phyloP scores from a whole-genome alignment of 1,140 invertebrate genomes.

The Dinoponera quadriceps region DNA sequence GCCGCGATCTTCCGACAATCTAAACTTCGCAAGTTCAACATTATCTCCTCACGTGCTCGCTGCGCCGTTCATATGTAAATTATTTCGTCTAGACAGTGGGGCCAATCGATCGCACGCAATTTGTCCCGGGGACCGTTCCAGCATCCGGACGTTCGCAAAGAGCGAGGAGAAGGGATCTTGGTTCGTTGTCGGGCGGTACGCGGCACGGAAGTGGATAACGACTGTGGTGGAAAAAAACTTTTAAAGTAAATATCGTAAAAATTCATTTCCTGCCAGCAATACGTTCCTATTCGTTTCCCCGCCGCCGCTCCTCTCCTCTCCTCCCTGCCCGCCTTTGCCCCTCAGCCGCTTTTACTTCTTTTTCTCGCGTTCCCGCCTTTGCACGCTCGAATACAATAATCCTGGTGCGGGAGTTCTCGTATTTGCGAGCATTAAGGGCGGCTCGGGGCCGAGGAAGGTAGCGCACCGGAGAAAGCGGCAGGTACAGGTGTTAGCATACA shows the following conservation, averaged over 20 bases:
- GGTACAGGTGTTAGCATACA: constrained; percentile 71
- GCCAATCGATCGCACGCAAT: constrained; percentile 70
- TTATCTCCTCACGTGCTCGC: not conserved
- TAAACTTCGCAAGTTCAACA: not conserved
- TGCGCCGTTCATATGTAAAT: constrained; percentile 15
- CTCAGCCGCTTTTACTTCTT: constrained; percentile 27
- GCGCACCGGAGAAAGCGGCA: not conserved
- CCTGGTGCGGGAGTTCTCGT: constrained; percentile 60
- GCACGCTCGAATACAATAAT: constrained; percentile 70
- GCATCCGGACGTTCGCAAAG: constrained; percentile 52
- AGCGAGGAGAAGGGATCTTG: constrained; percentile 34
- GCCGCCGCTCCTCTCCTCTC: not conserved
- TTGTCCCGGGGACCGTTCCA: constrained; percentile 59
- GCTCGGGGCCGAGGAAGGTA: not conserved
- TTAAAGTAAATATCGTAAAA: constrained; percentile 78
- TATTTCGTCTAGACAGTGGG: constrained; percentile 58
- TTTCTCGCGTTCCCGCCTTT: constrained; percentile 35
- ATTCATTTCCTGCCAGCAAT: constrained; percentile 76
- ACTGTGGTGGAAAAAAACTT: constrained; percentile 69
- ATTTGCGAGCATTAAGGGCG: constrained; percentile 65
- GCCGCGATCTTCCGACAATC: not conserved
- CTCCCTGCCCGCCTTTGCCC: not conserved
- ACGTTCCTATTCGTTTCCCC: constrained; percentile 72
- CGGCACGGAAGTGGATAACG: constrained; percentile 71
- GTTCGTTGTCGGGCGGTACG: constrained; percentile 62